Conservation (phyloP, 2,797 vertebrate species). For the Micromesistius poutassou region DNA sequence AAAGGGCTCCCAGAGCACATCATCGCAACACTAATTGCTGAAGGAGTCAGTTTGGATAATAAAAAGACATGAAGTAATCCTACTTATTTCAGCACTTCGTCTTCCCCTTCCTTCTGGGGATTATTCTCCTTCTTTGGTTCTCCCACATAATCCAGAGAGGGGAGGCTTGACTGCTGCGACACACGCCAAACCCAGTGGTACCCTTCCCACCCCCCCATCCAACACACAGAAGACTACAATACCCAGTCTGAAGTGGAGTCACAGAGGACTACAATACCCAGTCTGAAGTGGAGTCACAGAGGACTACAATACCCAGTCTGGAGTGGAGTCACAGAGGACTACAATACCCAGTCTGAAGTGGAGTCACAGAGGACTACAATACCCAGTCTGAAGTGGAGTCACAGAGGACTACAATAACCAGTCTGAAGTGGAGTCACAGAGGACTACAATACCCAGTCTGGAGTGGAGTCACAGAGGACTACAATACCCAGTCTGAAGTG, state of each 20-base stretch:
- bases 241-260: too few species aligned
- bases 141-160: too few species aligned
- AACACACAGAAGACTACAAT: background rate
- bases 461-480: background rate
- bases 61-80: background rate
- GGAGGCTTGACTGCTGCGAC: background rate
- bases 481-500: background rate
- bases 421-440: too few species aligned
- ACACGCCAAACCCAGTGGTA: background rate
- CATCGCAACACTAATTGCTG: slow-evolving; percentile 36
- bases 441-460: too few species aligned
- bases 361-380: too few species aligned
- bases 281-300: background rate
- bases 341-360: background rate
- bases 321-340: background rate
- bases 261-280: background rate
- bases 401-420: too few species aligned
- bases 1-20: slow-evolving; percentile 19
- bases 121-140: background rate
- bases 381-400: too few species aligned
- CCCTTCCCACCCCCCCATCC: too few species aligned
- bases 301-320: background rate
- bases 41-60: slow-evolving; percentile 27
- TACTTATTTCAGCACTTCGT: background rate
- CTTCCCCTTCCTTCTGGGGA: background rate